Conservation (phyloP, 2,113 vertebrate species). For the Mobula birostris region DNA sequence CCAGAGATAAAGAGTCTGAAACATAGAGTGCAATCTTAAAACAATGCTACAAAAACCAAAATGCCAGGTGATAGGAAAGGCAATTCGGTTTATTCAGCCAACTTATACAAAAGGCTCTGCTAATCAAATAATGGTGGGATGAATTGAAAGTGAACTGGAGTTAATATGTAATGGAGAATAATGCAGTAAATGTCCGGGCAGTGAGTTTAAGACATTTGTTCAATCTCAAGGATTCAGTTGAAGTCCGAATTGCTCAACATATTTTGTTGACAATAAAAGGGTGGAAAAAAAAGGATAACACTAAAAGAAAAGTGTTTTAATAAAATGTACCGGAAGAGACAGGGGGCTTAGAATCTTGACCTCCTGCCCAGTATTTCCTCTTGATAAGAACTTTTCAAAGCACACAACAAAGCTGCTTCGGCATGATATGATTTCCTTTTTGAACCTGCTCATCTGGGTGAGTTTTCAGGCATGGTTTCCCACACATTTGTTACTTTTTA, state of each 20-base stretch:
- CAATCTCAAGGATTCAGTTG: not conserved
- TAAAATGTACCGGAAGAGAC: not conserved
- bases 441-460: not conserved
- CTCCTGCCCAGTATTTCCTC: not conserved
- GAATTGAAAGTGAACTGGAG: slow-evolving; percentile 5
- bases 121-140: not conserved
- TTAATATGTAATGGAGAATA: not conserved
- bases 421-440: slow-evolving; percentile 23
- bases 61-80: slow-evolving; percentile 14
- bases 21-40: slow-evolving; percentile 15
- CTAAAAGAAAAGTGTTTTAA: not conserved
- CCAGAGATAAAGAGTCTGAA: not conserved
- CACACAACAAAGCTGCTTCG: not conserved
- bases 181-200: not conserved
- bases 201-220: not conserved
- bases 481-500: slow-evolving; percentile 28
- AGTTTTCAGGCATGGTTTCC: slow-evolving; percentile 27
- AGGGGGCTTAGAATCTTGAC: not conserved
- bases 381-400: not conserved
- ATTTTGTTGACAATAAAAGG: slow-evolving; percentile 7
- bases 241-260: not conserved
- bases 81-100: slow-evolving; percentile 14
- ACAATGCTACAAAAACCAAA: slow-evolving; percentile 9
- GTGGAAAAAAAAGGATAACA: not conserved
- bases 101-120: not conserved